These are phyloP conservation scores for Trichoplusia ni DNA, from an alignment of 1,140 invertebrate species.

Conservation along the genomic window DNA sequence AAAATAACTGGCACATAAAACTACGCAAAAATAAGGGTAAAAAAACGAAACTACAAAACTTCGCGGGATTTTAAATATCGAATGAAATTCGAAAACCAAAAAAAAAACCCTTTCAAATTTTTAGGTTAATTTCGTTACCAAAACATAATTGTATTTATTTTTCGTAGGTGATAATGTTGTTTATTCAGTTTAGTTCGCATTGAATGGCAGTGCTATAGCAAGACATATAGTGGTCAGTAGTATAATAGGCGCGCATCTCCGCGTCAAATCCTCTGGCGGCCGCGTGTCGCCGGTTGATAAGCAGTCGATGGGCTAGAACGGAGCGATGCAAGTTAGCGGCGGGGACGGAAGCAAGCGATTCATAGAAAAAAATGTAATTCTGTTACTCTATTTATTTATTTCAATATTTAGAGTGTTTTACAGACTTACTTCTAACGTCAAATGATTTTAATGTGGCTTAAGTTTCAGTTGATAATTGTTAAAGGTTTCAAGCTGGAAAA, in stretches of 20 bases:
- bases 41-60: too few species aligned
- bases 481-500: too few species aligned
- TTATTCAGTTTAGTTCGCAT: background rate
- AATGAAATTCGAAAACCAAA: too few species aligned
- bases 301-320: conserved; percentile 49
- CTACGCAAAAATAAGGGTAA: too few species aligned
- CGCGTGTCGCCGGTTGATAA: conserved; percentile 65
- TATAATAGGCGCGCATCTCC: conserved; percentile 57
- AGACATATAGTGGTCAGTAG: conserved; percentile 36
- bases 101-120: too few species aligned
- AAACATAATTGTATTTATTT: too few species aligned
- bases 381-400: background rate
- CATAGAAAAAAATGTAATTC: background rate
- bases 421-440: too few species aligned
- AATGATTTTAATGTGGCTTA: too few species aligned
- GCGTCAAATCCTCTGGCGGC: conserved; percentile 57
- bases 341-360: conserved; percentile 9
- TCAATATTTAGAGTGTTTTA: background rate
- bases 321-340: conserved; percentile 30
- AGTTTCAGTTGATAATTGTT: too few species aligned
- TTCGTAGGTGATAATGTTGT: background rate
- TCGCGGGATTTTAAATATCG: too few species aligned
- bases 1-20: too few species aligned
- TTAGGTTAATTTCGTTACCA: too few species aligned
- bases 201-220: conserved; percentile 15